phyloP scores from a whole-genome alignment of 2,797 vertebrate genomes.

The Diglossa cyanea region DNA sequence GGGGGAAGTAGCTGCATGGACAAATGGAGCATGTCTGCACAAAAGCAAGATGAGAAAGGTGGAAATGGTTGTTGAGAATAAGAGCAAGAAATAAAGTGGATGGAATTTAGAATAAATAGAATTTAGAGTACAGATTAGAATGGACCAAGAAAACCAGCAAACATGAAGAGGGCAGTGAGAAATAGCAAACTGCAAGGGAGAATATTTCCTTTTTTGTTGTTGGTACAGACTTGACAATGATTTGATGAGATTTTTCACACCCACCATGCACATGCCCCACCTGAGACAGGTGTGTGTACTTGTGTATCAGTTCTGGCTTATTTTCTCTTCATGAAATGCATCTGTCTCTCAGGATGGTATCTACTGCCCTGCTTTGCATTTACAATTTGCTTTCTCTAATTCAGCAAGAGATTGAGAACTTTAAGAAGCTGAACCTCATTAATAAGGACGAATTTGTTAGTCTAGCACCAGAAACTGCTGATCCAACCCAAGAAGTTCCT shows the following conservation, averaged over 20 bases:
- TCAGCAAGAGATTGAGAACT: slow-evolving; percentile 89
- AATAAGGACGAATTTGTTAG: slow-evolving; percentile 89
- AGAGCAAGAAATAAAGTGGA: not conserved
- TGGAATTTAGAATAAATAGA: not conserved
- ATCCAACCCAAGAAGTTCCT: slow-evolving; percentile 77
- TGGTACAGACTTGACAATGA: not conserved
- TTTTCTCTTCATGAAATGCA: not conserved
- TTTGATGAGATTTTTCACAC: not conserved
- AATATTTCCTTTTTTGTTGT: not conserved
- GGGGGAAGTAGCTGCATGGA: not conserved
- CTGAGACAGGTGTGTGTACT: not conserved
- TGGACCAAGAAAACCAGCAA: not conserved
- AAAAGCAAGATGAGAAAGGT: not conserved
- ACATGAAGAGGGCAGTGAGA: not conserved
- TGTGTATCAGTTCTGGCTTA: not conserved
- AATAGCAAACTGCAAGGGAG: not conserved
- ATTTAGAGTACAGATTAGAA: not conserved
- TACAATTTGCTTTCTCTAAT: slow-evolving; percentile 55
- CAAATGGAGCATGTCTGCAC: not conserved
- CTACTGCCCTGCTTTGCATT: not conserved
- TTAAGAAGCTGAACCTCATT: slow-evolving; percentile 90
- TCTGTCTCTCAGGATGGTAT: not conserved
- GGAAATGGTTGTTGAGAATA: not conserved
- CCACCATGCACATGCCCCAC: fast-evolving
- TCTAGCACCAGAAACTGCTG: slow-evolving; percentile 80